Percentiles rank a stretch among this genome's conserved stretches.
These are phyloP conservation scores for Hirtodrosophila histrioides DNA, from an alignment of 2,888 invertebrate genomes.

Conservation along the genomic window DNA sequence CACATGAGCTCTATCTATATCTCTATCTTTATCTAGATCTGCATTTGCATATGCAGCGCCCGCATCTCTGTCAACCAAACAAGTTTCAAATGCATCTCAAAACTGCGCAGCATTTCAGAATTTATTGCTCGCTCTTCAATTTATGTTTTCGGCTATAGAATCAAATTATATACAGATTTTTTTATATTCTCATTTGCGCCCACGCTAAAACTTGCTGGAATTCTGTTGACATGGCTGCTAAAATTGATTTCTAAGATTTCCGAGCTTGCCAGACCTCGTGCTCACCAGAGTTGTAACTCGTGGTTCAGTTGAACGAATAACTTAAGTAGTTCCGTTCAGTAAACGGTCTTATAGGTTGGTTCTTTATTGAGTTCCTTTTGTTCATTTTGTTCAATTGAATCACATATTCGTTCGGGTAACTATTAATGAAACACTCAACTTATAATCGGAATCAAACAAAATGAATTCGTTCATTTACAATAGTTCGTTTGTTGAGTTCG, in stretches of 20 bases:
- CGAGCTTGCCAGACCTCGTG: conserved; percentile 12
- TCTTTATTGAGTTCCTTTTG: no score
- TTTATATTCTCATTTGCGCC: conserved; percentile 26
- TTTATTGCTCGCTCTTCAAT: conserved; percentile 63
- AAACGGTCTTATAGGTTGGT: no score
- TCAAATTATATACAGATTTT: conserved; percentile 46
- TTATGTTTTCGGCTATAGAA: conserved; percentile 53
- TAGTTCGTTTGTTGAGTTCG: no score
- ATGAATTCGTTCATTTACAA: no score
- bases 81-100: conserved; percentile 55
- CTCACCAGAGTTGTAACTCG: no score
- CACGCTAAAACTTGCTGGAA: conserved; percentile 36
- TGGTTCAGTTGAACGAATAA: no score
- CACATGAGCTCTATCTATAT: conserved; percentile 34
- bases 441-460: no score
- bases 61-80: conserved; percentile 48
- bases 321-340: no score
- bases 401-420: no score
- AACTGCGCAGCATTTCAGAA: conserved; percentile 47
- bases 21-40: not conserved
- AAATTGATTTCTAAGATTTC: conserved; percentile 44
- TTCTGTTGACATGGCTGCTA: conserved; percentile 42
- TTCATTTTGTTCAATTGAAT: no score
- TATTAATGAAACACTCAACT: no score
- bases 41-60: conserved; percentile 46